Conservation (phyloP, 2,888 invertebrate species). For the Tinea semifulvella region DNA sequence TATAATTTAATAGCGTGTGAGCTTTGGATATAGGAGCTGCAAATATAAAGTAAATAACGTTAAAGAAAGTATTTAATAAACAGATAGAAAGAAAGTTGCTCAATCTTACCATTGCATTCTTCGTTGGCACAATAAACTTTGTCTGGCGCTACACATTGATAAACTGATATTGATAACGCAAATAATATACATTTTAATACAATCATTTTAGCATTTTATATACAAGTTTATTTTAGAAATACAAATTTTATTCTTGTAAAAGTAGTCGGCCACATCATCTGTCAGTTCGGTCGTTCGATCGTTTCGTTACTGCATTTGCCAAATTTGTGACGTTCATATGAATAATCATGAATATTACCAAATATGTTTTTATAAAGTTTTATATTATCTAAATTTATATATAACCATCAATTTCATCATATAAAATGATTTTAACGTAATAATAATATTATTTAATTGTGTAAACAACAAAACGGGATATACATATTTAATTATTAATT, state of each 20-base stretch:
- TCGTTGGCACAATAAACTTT: slow-evolving; percentile 76
- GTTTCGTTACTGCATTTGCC: slow-evolving; percentile 25
- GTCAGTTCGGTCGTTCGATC: slow-evolving; percentile 34
- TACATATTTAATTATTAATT: too few relatives aligned
- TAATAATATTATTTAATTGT: too few relatives aligned
- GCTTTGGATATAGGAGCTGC: slow-evolving; percentile 71
- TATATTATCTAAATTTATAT: too few relatives aligned
- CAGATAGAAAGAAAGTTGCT: slow-evolving; percentile 27
- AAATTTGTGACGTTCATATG: too few relatives aligned
- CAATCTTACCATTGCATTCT: slow-evolving; percentile 71
- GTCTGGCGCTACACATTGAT: slow-evolving; percentile 66
- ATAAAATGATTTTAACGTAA: too few relatives aligned
- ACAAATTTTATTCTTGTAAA: slow-evolving; percentile 36
- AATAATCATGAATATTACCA: too few relatives aligned
- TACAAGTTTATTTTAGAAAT: slow-evolving; percentile 23
- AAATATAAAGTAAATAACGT: slow-evolving; percentile 22
- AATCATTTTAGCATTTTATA: slow-evolving; percentile 58
- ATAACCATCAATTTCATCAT: too few relatives aligned
- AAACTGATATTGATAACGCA: slow-evolving; percentile 39
- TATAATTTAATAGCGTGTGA: slow-evolving; percentile 66
- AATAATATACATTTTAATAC: slow-evolving; percentile 46
- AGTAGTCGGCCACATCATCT: slow-evolving; percentile 59
- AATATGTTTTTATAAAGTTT: too few relatives aligned
- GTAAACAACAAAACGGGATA: too few relatives aligned
- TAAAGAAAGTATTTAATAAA: slow-evolving; percentile 17